Evolutionary conservation across 2,888 invertebrate species (phyloP).

Genomic region (Aporophyla nigra): DNA sequence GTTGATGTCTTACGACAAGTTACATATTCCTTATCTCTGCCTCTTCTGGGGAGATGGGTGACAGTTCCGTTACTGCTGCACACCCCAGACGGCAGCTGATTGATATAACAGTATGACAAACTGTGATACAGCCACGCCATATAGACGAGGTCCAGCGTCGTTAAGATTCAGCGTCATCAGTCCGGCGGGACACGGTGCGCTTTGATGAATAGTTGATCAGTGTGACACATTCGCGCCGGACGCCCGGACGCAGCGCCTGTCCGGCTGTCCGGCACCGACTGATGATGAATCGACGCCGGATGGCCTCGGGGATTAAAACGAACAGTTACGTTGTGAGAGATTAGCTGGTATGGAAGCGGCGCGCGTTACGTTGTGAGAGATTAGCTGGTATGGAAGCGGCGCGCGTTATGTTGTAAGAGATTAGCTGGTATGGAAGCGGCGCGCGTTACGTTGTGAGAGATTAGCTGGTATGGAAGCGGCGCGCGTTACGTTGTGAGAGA

Average conservation of each 20-base stretch:
- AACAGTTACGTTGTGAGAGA: conserved; percentile 17
- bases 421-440: conserved; percentile 1
- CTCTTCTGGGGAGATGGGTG: neutral
- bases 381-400: conserved; percentile 1
- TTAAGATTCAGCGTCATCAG: conserved; percentile 34
- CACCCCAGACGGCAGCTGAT: neutral
- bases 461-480: conserved; percentile 1
- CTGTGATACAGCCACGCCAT: neutral
- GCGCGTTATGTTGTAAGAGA: conserved; percentile 16
- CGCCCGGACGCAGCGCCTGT: conserved; percentile 5
- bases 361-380: conserved; percentile 8
- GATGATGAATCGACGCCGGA: conserved; percentile 38
- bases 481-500: conserved; percentile 16
- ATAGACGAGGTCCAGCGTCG: neutral
- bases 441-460: conserved; percentile 16
- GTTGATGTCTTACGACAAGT: neutral
- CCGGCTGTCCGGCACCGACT: conserved; percentile 7
- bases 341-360: conserved; percentile 1
- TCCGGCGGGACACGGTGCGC: neutral
- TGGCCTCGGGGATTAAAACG: conserved; percentile 16
- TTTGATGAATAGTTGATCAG: conserved; percentile 32
- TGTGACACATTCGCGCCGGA: conserved; percentile 14
- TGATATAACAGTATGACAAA: conserved; percentile 4
- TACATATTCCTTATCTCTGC: neutral
- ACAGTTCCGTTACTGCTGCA: neutral